Base-by-base conservation (phyloP, 2,888 invertebrate species). In the Hirtodrosophila confusa region DNA sequence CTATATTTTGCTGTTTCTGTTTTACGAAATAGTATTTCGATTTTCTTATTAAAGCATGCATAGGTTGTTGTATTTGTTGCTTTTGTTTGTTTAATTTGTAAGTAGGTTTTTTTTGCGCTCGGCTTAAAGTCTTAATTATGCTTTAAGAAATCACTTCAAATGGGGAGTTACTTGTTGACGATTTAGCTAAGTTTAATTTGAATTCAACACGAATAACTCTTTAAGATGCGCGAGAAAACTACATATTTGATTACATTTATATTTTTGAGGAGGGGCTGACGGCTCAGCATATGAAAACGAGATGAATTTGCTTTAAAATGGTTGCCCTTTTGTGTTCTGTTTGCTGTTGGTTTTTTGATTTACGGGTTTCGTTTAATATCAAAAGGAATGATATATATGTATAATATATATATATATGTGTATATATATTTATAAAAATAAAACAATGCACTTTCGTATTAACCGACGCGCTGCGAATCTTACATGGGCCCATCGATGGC, bases 401-500 rank as follows among this genome's bases (percentile, higher is more conserved):
- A 63, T 75, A 78, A 88, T 90, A 72, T 79, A 75, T 56, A 65
- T 67, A 65, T 76, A 56, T 71, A 72, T 60, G 41, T 40, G 69
- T 48, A 41, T 55, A 56, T 60, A 41, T 66, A 41, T 71, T 60
- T 75, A 76, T 80, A 82, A 82, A 82, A 82, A 85, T 83, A 82
- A 82, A 83, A 83, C 82, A 86, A 86, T 86, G 83, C 83, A 78
- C 69, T 80, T 82, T 40, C 77, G 50, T 72, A 68, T 58, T 70
- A 67, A 56, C 44, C 67, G 55, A 74, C 43, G 48, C 70, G 56
- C 50, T 61, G 56, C 37, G 37, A 73, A 56, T 80, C 85, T 92
- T 96, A 96, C 95, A 96, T 95, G 54, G 96, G 95, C 64, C 95
- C 96, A 89, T 96, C 96, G 89, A 96, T 95, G 80, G 94, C 94